A percentile compares a stretch with the other conserved stretches of the same genome.
Evolutionary conservation across 2,888 invertebrate genomes (phyloP).

Genomic region (Drosophila helvetica): DNA sequence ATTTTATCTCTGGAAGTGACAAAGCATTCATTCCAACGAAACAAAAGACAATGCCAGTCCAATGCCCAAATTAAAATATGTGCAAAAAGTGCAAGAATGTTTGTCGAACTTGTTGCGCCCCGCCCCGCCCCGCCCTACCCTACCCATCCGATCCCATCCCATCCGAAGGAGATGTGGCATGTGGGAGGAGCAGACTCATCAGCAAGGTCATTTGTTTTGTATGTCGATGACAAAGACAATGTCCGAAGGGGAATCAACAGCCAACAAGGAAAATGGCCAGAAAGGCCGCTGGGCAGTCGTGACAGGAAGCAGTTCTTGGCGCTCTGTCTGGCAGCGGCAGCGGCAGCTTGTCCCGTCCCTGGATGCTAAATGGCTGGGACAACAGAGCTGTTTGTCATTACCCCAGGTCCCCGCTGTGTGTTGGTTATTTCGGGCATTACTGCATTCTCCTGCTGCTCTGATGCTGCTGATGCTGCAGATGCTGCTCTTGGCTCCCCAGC

Average conservation of each 20-base stretch:
- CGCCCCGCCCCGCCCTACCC: no score
- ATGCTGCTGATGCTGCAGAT: no score
- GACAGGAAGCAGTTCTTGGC: constrained; percentile 63
- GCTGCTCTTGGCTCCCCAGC: no score
- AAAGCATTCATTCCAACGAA: constrained; percentile 53
- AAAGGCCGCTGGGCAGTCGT: constrained; percentile 23
- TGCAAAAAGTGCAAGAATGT: constrained; percentile 60
- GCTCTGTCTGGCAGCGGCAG: background rate
- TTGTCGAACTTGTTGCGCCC: constrained; percentile 75
- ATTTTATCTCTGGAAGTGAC: constrained; percentile 61
- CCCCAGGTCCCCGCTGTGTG: constrained; percentile 24
- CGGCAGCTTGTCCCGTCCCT: background rate
- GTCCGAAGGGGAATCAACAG: constrained; percentile 29
- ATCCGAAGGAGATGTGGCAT: constrained; percentile 10
- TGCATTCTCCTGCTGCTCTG: constrained; percentile 9
- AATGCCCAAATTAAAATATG: constrained; percentile 56
- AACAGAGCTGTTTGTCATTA: constrained; percentile 64
- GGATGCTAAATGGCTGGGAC: constrained; percentile 43
- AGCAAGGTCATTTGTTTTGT: constrained; percentile 74
- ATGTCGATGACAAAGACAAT: constrained; percentile 67
- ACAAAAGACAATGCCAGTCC: constrained; percentile 21
- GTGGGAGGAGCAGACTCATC: constrained; percentile 15
- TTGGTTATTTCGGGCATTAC: constrained; percentile 56
- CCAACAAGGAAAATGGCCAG: constrained; percentile 29
- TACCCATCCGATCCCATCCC: background rate